phyloP scores from a whole-genome alignment of 2,113 vertebrate species.

The Axis porcinus region DNA sequence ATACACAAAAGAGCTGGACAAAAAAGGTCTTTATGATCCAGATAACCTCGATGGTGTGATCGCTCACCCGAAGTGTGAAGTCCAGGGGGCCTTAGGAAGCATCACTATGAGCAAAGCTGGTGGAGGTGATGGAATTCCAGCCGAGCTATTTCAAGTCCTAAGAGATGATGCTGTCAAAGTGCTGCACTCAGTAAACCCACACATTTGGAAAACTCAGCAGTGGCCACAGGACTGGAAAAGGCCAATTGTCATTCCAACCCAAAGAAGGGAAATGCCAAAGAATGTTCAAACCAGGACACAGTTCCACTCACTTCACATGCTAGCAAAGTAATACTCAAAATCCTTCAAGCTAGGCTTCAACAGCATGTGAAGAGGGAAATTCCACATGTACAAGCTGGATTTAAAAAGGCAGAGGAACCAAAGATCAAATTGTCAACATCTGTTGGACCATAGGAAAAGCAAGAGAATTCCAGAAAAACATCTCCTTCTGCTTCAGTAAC shows the following conservation, averaged over 20 bases:
- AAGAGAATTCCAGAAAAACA: background rate
- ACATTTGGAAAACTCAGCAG: background rate
- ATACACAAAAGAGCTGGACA: background rate
- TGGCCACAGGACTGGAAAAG: background rate
- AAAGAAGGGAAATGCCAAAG: background rate
- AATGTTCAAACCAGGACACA: background rate
- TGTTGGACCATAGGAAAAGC: background rate
- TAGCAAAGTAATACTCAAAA: background rate
- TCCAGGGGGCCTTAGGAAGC: background rate
- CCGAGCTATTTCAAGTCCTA: background rate
- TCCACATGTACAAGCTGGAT: background rate
- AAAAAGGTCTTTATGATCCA: background rate
- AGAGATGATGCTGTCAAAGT: background rate
- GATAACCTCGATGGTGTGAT: background rate
- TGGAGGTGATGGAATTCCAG: background rate
- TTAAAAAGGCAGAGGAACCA: background rate
- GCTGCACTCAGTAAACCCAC: background rate
- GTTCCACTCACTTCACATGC: background rate
- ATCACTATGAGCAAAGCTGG: background rate
- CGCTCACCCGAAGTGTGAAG: background rate
- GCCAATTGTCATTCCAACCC: background rate
- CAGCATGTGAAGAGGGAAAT: background rate
- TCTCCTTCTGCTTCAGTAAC: background rate
- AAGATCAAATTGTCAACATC: background rate
- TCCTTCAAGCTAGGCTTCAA: background rate